Evolutionary conservation across 2,797 vertebrate genomes (phyloP), one percentile per base, ranked within the genome.

Genomic region (Chlorospingus flavigularis): DNA sequence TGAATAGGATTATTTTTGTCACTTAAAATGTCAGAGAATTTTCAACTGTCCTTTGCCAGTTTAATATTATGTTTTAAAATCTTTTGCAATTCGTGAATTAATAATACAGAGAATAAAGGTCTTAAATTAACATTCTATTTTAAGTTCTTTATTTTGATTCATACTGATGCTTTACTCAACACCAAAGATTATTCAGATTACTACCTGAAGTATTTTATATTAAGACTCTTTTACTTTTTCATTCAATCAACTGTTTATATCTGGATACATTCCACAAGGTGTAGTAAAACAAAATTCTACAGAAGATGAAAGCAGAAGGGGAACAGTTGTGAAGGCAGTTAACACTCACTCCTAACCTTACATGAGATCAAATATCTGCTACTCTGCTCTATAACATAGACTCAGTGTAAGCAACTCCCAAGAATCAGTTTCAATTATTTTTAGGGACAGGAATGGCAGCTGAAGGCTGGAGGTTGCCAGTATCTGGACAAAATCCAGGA

Each of bases 401-500:
- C 37, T 30, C 4, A 5, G 61, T 1, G 4, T 73, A 75, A 97
- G 76, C 76, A 83, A 25, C 48, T 81, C 70, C 54, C 48, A 72
- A 17, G 78, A 94, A 94, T 66, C 73, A 84, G 17, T 33, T 70
- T 48, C 57, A 88, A 76, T 48, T 96, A 95, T 91, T 96, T 95
- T 96, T 96, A 96, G 89, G 76, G 55, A 63, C 54, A 91, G 79
- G 79, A 95, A 94, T 25, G 58, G 79, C 91, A 96, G 79, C 92
- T 95, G 85, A 96, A 90, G n/a, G 47, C 51, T 86, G 58, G 73
- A 90, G 68, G 76, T 67, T 94, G 79, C 66, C 82, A 78, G 58
- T 58, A 81, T 53, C 70, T 96, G 95, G 87, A 73, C 74, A 70
- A 88, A 90, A 70, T 94, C 96, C 96, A 97, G 94, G 11, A 96